phyloP scores from a whole-genome alignment of 2,113 vertebrate species.

The Equus przewalskii region DNA sequence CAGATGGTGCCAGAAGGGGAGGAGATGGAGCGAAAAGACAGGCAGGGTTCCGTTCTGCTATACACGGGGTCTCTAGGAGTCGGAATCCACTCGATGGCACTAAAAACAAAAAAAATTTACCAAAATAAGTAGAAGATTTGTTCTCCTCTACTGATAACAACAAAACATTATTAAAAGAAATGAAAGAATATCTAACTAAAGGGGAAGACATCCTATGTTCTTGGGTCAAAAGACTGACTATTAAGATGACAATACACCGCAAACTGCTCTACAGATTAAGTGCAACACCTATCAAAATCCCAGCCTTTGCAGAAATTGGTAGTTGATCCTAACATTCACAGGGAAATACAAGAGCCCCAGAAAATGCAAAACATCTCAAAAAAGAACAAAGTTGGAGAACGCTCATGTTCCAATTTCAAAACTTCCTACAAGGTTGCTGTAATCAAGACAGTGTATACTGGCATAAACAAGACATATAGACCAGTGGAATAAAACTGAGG shows the following conservation, averaged over 20 bases:
- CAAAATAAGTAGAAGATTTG: neutral
- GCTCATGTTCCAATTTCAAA: neutral
- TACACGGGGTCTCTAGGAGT: no score
- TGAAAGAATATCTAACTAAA: neutral
- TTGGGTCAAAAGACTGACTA: neutral
- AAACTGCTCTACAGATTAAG: neutral
- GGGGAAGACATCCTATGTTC: neutral
- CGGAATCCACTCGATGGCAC: no score
- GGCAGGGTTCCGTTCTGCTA: no score
- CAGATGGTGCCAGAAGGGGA: no score
- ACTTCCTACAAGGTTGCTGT: neutral
- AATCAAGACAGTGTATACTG: neutral
- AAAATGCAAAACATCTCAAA: constrained; percentile 7
- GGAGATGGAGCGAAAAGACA: no score
- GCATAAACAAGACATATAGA: neutral
- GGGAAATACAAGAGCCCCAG: neutral
- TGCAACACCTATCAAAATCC: neutral
- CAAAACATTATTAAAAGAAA: neutral
- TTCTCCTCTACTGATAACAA: neutral
- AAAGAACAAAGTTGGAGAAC: neutral
- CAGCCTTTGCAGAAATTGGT: neutral
- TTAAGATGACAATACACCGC: neutral
- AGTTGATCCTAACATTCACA: neutral
- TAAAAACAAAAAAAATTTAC: neutral
- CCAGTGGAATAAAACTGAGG: neutral